Conservation (phyloP, 1,140 invertebrate genomes). For the Mercenaria mercenaria region DNA sequence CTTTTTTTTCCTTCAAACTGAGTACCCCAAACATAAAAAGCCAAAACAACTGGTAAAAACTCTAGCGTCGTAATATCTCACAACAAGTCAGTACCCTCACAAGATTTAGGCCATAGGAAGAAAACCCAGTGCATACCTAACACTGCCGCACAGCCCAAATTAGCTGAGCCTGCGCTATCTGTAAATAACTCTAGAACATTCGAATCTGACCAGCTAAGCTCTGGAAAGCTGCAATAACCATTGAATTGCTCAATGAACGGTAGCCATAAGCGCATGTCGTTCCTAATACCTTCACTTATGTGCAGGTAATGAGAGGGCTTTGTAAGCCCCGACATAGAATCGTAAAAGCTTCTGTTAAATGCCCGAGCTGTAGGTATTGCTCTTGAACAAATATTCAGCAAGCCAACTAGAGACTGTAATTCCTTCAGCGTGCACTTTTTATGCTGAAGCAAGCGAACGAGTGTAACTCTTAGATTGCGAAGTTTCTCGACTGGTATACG, state of each 20-base stretch:
- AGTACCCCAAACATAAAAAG: neutral
- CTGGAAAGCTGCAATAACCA: constrained; percentile 14
- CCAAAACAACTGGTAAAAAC: constrained; percentile 11
- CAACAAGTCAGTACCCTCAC: neutral
- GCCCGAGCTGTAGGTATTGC: no score
- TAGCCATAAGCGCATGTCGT: constrained; percentile 59
- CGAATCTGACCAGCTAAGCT: neutral
- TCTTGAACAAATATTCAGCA: constrained; percentile 61
- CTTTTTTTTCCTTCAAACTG: neutral
- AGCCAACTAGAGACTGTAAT: constrained; percentile 60
- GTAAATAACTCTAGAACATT: constrained; percentile 2
- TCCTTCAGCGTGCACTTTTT: constrained; percentile 39
- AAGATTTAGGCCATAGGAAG: neutral
- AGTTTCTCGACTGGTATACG: constrained; percentile 38
- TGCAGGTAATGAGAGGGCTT: constrained; percentile 53
- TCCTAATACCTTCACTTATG: constrained; percentile 38
- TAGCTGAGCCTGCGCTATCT: constrained; percentile 7
- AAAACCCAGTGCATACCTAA: neutral
- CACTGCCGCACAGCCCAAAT: neutral
- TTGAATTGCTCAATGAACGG: constrained; percentile 57
- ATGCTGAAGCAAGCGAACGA: neutral
- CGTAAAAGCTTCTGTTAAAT: constrained; percentile 42
- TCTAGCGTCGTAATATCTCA: constrained; percentile 5
- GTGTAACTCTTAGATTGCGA: neutral
- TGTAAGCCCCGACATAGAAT: constrained; percentile 26